Evolutionary conservation across 1,140 invertebrate genomes (phyloP).

Genomic region (Bursaphelenchus mucronatus): DNA sequence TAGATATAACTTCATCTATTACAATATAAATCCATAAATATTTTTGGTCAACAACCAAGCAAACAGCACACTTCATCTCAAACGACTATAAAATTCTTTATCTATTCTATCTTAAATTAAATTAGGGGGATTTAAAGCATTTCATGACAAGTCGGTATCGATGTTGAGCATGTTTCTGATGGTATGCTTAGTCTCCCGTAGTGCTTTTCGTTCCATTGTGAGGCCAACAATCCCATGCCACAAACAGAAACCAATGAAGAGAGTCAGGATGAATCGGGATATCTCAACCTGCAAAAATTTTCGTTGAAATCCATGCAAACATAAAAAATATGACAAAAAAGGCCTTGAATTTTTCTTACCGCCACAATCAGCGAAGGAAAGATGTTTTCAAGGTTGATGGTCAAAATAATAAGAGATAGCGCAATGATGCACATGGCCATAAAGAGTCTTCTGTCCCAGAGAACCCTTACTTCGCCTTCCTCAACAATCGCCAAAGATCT

Average conservation of each 20-base stretch:
- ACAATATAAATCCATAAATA: too few species aligned
- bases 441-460: conserved; percentile 47
- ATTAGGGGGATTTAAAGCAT: background rate
- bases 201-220: conserved; percentile 61
- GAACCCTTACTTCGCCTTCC: conserved; percentile 48
- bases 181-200: conserved; percentile 61
- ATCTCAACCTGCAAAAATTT: conserved; percentile 40
- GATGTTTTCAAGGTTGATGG: conserved; percentile 32
- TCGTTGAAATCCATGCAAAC: conserved; percentile 13
- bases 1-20: too few species aligned
- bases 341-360: conserved; percentile 16
- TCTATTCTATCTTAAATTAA: background rate
- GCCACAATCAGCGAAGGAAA: conserved; percentile 24
- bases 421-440: conserved; percentile 28
- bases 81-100: too few species aligned
- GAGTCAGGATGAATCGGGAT: conserved; percentile 53
- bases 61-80: too few species aligned
- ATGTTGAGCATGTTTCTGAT: conserved; percentile 46
- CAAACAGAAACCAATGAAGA: conserved; percentile 61
- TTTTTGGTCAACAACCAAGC: too few species aligned
- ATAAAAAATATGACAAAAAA: conserved; percentile 14
- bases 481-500: conserved; percentile 46
- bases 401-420: conserved; percentile 23
- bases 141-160: background rate
- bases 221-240: conserved; percentile 61